These are phyloP conservation scores for Watsonalla binaria DNA, from an alignment of 2,888 invertebrate species.

Conservation along the genomic window DNA sequence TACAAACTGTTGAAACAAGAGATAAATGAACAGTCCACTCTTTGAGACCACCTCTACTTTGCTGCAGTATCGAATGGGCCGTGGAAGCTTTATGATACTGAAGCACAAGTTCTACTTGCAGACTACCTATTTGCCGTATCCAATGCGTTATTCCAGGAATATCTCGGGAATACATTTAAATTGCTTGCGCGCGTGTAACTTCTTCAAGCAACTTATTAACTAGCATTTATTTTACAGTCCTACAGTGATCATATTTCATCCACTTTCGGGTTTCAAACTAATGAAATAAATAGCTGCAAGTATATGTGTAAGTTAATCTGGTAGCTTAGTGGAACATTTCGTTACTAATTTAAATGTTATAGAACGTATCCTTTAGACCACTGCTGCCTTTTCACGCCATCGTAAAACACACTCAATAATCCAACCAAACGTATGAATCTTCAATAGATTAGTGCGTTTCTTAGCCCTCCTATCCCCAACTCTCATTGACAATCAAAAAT, in stretches of 20 bases:
- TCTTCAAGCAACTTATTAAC: too few species aligned
- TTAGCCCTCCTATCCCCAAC: slow-evolving; percentile 38
- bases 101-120: neutral
- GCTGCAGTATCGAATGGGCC: neutral
- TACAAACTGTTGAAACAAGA: slow-evolving; percentile 34
- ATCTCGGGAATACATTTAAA: too few species aligned
- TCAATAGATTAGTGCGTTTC: slow-evolving; percentile 51
- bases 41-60: slow-evolving; percentile 3
- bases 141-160: neutral
- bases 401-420: slow-evolving; percentile 26
- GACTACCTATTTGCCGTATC: neutral
- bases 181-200: too few species aligned
- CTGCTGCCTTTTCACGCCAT: too few species aligned
- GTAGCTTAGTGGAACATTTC: too few species aligned
- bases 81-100: neutral
- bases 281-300: too few species aligned
- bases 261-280: too few species aligned
- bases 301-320: too few species aligned
- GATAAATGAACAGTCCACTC: slow-evolving; percentile 35
- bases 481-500: slow-evolving; percentile 70
- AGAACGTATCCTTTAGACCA: too few species aligned
- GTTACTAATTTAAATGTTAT: too few species aligned
- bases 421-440: slow-evolving; percentile 48
- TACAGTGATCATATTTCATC: too few species aligned
- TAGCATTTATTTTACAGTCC: too few species aligned